Evolutionary conservation across 2,888 invertebrate genomes (phyloP).

Genomic region (Punctoribates punctum): DNA sequence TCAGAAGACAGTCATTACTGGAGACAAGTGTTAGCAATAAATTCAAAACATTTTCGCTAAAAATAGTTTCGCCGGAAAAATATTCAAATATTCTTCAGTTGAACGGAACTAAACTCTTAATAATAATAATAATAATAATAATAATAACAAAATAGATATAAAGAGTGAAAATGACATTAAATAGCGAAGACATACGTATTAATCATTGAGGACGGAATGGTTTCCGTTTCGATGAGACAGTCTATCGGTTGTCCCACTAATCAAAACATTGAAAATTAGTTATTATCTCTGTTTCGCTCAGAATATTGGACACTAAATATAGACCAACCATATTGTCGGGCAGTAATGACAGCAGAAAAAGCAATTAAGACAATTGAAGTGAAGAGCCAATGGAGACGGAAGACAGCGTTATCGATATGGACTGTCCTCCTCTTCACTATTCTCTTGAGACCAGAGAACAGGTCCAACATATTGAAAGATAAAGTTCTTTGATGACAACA

Average conservation of each 20-base stretch:
- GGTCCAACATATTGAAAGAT: too few relatives aligned
- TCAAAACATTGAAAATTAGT: not conserved
- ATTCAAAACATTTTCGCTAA: too few relatives aligned
- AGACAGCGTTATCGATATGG: constrained; percentile 47
- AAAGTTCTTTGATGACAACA: too few relatives aligned
- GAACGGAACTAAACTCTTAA: too few relatives aligned
- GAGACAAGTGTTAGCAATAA: too few relatives aligned
- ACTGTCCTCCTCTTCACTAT: constrained; percentile 40
- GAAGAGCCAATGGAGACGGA: constrained; percentile 48
- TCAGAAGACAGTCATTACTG: too few relatives aligned
- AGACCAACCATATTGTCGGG: constrained; percentile 45
- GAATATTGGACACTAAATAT: not conserved
- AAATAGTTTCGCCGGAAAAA: too few relatives aligned
- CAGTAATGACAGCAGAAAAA: constrained; percentile 45
- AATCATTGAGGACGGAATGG: constrained; percentile 31
- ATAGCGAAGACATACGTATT: constrained; percentile 14
- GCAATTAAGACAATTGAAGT: constrained; percentile 46
- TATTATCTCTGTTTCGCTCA: not conserved
- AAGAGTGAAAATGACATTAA: too few relatives aligned
- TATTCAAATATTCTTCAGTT: too few relatives aligned
- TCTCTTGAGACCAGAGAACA: constrained; percentile 42
- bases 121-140: too few relatives aligned
- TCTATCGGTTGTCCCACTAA: constrained; percentile 47
- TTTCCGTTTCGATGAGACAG: constrained; percentile 43
- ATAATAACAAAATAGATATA: too few relatives aligned